phyloP scores from a whole-genome alignment of 30 jellyfish, hydroid and myxozoan species.

The Cassiopea xamachana region DNA sequence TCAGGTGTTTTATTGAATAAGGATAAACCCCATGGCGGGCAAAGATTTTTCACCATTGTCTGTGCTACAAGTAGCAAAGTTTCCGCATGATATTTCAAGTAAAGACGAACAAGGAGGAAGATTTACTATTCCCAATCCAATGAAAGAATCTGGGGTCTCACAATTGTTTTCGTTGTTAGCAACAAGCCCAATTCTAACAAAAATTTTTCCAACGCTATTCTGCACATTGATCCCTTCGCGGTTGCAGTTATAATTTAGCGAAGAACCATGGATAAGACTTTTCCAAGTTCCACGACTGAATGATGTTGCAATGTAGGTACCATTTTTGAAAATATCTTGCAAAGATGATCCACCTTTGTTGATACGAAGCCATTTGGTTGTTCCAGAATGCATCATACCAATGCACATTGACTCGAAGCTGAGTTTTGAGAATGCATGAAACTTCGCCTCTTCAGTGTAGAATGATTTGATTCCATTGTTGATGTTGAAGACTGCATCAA shows the following conservation, averaged over 20 bases:
- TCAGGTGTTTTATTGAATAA: neutral
- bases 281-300: slow-evolving; percentile 42
- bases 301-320: slow-evolving; percentile 2
- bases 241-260: slow-evolving; percentile 38
- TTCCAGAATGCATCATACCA: slow-evolving; percentile 28
- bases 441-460: slow-evolving; percentile 31
- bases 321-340: slow-evolving; percentile 11
- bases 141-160: slow-evolving; percentile 18
- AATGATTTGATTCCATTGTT: slow-evolving; percentile 10
- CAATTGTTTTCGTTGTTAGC: slow-evolving; percentile 42
- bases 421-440: slow-evolving; percentile 20
- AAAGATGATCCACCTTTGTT: slow-evolving; percentile 5
- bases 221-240: slow-evolving; percentile 49
- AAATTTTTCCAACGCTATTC: slow-evolving; percentile 8
- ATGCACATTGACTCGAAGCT: slow-evolving; percentile 32
- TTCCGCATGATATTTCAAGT: slow-evolving; percentile 35
- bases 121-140: slow-evolving; percentile 40
- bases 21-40: slow-evolving; percentile 30
- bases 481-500: slow-evolving; percentile 3
- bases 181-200: slow-evolving; percentile 43
- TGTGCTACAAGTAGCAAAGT: slow-evolving; percentile 27
- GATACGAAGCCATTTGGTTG: slow-evolving; percentile 14
- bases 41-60: slow-evolving; percentile 38
- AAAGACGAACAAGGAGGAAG: neutral
- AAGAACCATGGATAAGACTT: slow-evolving; percentile 22